Evolutionary conservation across 2,888 invertebrate genomes (phyloP).

Genomic region (Tinea trinotella): DNA sequence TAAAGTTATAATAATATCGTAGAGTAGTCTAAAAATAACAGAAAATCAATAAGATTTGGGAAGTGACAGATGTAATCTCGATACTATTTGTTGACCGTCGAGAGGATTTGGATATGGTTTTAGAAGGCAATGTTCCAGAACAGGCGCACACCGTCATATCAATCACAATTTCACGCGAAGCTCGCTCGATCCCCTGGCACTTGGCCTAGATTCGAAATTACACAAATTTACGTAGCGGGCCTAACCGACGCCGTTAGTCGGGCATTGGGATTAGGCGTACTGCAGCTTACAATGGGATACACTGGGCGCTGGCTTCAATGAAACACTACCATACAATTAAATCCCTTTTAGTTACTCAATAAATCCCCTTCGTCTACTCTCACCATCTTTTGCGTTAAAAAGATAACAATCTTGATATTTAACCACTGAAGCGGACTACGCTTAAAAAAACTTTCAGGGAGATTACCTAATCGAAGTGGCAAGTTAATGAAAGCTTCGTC

Average conservation of each 20-base stretch:
- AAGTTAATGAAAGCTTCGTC: conserved; percentile 37
- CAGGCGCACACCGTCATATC: conserved; percentile 49
- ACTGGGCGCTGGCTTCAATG: conserved; percentile 28
- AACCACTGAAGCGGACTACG: background rate
- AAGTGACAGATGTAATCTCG: background rate
- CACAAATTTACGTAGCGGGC: conserved; percentile 68
- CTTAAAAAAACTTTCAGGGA: background rate
- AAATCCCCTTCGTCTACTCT: conserved; percentile 27
- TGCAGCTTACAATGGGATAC: conserved; percentile 56
- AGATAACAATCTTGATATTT: background rate
- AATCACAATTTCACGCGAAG: conserved; percentile 62
- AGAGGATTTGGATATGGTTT: background rate
- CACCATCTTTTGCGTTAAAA: conserved; percentile 11
- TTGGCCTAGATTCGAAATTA: conserved; percentile 70
- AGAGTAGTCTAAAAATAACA: too few relatives aligned
- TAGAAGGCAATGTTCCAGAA: conserved; percentile 12
- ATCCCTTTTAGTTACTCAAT: conserved; percentile 6
- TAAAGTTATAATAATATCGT: too few relatives aligned
- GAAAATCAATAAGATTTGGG: background rate
- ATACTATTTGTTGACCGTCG: conserved; percentile 1
- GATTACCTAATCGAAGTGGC: conserved; percentile 40
- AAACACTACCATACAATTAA: conserved; percentile 30
- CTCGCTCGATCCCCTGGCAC: conserved; percentile 63
- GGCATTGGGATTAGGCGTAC: conserved; percentile 54
- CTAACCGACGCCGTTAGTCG: conserved; percentile 55